Evolutionary conservation across 30 jellyfish, hydroid and myxozoan species (phyloP).

Genomic region (Cassiopea andromeda): DNA sequence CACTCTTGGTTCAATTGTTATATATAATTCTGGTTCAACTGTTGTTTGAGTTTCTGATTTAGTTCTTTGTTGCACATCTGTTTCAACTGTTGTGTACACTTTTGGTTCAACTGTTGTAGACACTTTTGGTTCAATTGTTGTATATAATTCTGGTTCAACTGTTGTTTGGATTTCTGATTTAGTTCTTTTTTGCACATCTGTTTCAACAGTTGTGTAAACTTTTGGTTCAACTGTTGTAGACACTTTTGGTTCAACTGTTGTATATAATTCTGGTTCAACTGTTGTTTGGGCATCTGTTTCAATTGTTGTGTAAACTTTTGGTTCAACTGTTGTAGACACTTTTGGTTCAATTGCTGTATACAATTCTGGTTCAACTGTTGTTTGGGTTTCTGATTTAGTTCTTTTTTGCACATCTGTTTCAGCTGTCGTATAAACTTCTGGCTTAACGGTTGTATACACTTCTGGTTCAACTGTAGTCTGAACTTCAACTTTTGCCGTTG

Average conservation of each 20-base stretch:
- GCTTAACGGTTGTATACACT: neutral
- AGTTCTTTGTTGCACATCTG: neutral
- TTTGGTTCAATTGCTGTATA: neutral
- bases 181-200: neutral
- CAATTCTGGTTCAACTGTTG: neutral
- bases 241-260: neutral
- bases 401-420: neutral
- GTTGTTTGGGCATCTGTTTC: slow-evolving; percentile 5
- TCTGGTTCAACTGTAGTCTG: neutral
- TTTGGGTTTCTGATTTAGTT: neutral
- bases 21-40: neutral
- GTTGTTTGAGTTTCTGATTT: neutral
- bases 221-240: slow-evolving; percentile 10
- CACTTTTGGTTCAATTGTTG: neutral
- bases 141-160: neutral
- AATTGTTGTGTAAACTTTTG: neutral
- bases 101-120: slow-evolving; percentile 7
- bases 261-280: neutral
- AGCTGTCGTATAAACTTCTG: slow-evolving; percentile 23
- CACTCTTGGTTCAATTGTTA: neutral
- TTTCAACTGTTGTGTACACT: neutral
- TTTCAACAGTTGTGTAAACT: neutral
- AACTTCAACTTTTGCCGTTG: neutral
- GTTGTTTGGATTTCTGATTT: neutral
- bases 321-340: slow-evolving; percentile 5